Conservation (phyloP, 2,113 vertebrate species). For the Perccottus glenii region DNA sequence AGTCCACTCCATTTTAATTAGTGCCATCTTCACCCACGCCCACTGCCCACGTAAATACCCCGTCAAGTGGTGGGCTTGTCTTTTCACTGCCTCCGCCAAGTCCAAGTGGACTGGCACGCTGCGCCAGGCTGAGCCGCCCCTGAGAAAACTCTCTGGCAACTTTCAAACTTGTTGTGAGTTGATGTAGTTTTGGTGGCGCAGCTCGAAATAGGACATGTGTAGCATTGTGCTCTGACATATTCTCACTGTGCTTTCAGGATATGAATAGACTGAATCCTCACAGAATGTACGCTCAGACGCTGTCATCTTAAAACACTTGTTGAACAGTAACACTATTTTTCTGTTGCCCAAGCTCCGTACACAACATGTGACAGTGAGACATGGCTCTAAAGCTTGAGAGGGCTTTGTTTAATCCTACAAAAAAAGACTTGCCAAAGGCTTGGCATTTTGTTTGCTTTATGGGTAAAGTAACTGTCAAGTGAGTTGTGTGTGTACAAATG, state of each 20-base stretch:
- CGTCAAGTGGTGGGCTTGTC: slow-evolving; percentile 72
- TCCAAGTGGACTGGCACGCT: slow-evolving; percentile 60
- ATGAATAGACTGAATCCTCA: slow-evolving; percentile 35
- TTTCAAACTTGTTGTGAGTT: slow-evolving; percentile 66
- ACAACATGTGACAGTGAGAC: slow-evolving; percentile 8
- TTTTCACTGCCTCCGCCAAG: slow-evolving; percentile 73
- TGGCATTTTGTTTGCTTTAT: slow-evolving; percentile 6
- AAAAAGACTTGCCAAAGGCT: neutral
- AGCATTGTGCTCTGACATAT: slow-evolving; percentile 61
- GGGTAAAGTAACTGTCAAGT: neutral
- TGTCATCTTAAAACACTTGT: slow-evolving; percentile 26
- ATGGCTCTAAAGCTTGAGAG: neutral
- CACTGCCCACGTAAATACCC: slow-evolving; percentile 79
- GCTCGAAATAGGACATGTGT: slow-evolving; percentile 68
- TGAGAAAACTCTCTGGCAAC: slow-evolving; percentile 74
- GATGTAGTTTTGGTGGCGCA: slow-evolving; percentile 46
- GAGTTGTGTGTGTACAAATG: slow-evolving; percentile 5
- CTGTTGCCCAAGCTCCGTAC: neutral
- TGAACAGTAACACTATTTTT: slow-evolving; percentile 6
- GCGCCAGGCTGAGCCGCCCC: slow-evolving; percentile 58
- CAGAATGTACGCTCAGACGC: slow-evolving; percentile 12
- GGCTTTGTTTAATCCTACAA: neutral
- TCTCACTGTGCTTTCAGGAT: slow-evolving; percentile 46
- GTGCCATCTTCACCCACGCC: slow-evolving; percentile 79
- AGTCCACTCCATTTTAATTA: slow-evolving; percentile 83